A percentile compares a stretch with the other conserved stretches of the same genome.
Evolutionary conservation across 2,113 vertebrate species (phyloP).

Genomic region (cattle (Bos taurus)): DNA sequence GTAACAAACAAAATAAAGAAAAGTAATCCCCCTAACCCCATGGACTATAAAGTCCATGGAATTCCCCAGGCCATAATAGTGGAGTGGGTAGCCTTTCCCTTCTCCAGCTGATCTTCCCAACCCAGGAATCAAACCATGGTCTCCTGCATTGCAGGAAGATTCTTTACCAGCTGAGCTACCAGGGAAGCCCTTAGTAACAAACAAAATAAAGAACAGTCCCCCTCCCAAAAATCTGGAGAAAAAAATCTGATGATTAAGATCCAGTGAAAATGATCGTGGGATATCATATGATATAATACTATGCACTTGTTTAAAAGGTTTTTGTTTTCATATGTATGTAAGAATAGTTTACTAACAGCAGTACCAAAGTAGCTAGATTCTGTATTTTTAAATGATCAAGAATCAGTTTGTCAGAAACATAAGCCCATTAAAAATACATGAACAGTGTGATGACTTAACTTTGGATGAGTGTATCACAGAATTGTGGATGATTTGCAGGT

Average conservation of each 20-base stretch:
- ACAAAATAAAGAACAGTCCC: neutral
- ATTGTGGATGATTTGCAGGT: neutral
- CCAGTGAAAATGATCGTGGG: neutral
- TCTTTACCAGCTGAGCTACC: neutral
- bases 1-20: neutral
- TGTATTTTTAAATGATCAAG: neutral
- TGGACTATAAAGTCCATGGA: neutral
- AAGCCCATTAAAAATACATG: neutral
- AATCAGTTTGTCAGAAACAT: neutral
- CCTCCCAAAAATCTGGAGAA: neutral
- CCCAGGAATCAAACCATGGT: neutral
- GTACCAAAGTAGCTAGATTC: neutral
- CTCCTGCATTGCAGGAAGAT: neutral
- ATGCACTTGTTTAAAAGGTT: neutral
- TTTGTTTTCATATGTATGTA: neutral
- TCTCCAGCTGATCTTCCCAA: neutral
- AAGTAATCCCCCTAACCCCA: fast-evolving
- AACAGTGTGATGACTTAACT: neutral
- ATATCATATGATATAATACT: neutral
- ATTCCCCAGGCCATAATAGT: neutral
- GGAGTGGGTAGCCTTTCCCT: neutral
- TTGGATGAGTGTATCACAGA: neutral
- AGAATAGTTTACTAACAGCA: neutral
- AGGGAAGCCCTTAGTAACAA: neutral
- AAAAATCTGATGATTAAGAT: neutral